Conservation (phyloP, 2,113 vertebrate genomes). For the Herpetotheres cachinnans region DNA sequence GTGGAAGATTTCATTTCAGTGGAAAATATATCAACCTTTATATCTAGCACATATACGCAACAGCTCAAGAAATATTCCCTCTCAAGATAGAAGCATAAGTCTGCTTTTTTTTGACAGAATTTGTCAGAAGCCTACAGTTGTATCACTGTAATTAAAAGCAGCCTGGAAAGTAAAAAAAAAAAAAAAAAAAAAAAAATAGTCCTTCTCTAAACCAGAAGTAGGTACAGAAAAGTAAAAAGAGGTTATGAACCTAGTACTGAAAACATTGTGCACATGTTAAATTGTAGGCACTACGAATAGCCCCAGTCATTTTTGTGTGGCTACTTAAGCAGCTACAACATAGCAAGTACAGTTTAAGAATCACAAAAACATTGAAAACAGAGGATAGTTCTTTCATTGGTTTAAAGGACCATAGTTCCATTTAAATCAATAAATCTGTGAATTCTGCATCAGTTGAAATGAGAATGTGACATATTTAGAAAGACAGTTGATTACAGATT, state of each 20-base stretch:
- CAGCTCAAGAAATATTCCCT: background rate
- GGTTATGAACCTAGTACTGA: background rate
- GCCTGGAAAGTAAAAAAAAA: background rate
- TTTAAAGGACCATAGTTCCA: background rate
- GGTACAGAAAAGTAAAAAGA: background rate
- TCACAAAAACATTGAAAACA: background rate
- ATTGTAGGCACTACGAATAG: background rate
- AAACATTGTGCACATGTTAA: background rate
- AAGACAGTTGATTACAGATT: background rate
- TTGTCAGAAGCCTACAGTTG: background rate
- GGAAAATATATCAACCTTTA: background rate
- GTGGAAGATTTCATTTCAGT: background rate
- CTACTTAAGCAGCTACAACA: background rate
- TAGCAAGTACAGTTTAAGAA: background rate
- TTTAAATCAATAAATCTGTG: background rate
- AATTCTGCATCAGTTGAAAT: background rate
- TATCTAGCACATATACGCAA: background rate
- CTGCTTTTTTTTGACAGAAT: background rate
- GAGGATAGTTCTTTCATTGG: background rate
- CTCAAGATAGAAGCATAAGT: background rate
- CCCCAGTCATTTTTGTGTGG: background rate
- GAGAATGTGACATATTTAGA: background rate
- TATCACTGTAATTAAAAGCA: background rate
- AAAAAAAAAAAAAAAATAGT: background rate
- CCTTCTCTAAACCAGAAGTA: background rate